Conservation (phyloP, 2,888 invertebrate genomes). For the Mythimna loreyi region DNA sequence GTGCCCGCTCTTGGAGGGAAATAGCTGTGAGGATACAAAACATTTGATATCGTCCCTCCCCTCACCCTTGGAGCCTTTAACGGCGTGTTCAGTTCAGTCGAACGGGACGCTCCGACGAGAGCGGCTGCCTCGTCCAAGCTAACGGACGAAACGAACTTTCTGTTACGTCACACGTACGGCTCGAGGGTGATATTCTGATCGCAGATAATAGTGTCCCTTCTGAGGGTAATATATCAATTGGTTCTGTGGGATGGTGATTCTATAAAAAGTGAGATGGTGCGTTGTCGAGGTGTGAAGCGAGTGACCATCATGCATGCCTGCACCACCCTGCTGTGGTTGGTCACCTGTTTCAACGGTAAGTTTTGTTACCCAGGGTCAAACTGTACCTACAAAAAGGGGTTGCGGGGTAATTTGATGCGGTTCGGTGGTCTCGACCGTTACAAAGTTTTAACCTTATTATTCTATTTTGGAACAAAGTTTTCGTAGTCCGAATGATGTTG, state of each 20-base stretch:
- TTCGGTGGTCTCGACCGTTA: constrained; percentile 75
- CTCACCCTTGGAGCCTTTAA: constrained; percentile 74
- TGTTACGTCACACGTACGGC: constrained; percentile 84
- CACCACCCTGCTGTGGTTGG: constrained; percentile 81
- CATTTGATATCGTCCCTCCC: constrained; percentile 82
- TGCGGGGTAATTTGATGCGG: constrained; percentile 73
- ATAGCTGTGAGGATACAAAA: constrained; percentile 84
- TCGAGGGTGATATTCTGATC: constrained; percentile 77
- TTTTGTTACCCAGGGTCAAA: constrained; percentile 74
- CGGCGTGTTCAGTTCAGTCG: constrained; percentile 76
- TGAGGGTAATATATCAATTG: constrained; percentile 69
- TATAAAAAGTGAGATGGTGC: constrained; percentile 85
- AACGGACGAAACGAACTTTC: constrained; percentile 72
- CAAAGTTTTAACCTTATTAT: constrained; percentile 55
- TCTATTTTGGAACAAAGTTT: constrained; percentile 49
- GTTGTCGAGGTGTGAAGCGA: constrained; percentile 80
- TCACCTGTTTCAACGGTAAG: constrained; percentile 87
- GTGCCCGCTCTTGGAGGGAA: constrained; percentile 80
- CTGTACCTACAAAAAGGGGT: constrained; percentile 72
- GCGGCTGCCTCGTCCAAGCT: constrained; percentile 69
- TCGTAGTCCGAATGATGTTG: constrained; percentile 24
- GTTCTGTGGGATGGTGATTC: constrained; percentile 85
- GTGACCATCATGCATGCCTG: constrained; percentile 80
- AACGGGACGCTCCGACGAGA: constrained; percentile 75
- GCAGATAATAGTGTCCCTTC: constrained; percentile 70